These are phyloP conservation scores for Falcunculus frontatus DNA, from an alignment of 2,113 vertebrate species.

Conservation along the genomic window DNA sequence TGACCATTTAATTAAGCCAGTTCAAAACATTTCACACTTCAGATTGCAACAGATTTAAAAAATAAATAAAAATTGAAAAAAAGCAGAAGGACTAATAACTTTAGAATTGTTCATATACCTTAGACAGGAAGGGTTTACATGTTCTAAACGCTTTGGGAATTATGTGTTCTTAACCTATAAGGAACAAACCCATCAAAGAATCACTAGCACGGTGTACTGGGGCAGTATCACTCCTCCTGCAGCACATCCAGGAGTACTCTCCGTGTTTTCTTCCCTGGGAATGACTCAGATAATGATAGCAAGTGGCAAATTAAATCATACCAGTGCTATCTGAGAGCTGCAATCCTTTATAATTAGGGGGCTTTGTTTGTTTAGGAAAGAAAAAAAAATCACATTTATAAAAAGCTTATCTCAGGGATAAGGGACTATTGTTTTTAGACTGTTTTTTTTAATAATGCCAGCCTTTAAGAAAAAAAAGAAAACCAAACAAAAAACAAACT, in stretches of 20 bases:
- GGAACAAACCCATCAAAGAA: background rate
- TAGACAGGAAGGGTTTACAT: background rate
- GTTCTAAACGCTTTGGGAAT: background rate
- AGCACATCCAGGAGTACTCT: background rate
- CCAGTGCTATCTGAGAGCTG: slow-evolving; percentile 20
- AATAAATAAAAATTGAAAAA: background rate
- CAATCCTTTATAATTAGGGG: slow-evolving; percentile 36
- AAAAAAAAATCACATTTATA: background rate
- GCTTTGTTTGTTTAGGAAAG: background rate
- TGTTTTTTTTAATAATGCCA: slow-evolving; percentile 13
- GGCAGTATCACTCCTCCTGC: background rate
- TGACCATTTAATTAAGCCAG: background rate
- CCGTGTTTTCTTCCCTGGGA: background rate
- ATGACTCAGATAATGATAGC: slow-evolving; percentile 34
- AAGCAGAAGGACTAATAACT: background rate
- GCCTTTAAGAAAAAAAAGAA: background rate
- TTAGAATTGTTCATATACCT: background rate
- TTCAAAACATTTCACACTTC: background rate
- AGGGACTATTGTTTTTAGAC: background rate
- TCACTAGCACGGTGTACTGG: background rate
- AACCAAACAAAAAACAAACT: background rate
- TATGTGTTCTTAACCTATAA: background rate
- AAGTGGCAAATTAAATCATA: slow-evolving; percentile 53
- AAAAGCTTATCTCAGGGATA: slow-evolving; percentile 9
- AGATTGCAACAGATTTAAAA: background rate